These are phyloP conservation scores for Anthopleura sola DNA, from an alignment of 64 coral and sea anemone genomes.

Conservation along the genomic window DNA sequence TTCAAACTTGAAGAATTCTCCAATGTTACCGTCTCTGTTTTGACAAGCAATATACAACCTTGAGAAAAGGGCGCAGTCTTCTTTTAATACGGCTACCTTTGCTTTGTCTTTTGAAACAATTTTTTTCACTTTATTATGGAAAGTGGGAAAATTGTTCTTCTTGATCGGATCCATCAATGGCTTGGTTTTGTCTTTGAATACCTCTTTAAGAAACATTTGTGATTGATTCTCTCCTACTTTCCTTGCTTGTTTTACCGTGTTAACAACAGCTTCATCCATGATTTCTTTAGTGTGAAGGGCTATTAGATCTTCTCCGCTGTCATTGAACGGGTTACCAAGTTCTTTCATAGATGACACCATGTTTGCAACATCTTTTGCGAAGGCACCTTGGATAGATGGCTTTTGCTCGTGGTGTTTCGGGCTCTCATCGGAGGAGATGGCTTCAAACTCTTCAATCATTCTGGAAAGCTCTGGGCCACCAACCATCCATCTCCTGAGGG, in stretches of 20 bases:
- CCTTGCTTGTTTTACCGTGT: not conserved
- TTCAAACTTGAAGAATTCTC: slow-evolving; percentile 40
- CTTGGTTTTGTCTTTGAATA: slow-evolving; percentile 12
- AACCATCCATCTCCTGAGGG: slow-evolving; percentile 19
- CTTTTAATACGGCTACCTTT: slow-evolving; percentile 24
- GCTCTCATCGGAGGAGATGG: not conserved
- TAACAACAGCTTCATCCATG: slow-evolving; percentile 13
- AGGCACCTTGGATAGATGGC: not conserved
- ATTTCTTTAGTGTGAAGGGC: slow-evolving; percentile 25
- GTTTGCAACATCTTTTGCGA: slow-evolving; percentile 17
- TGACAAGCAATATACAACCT: not conserved
- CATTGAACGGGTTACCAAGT: slow-evolving; percentile 17
- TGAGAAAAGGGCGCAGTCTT: slow-evolving; percentile 34
- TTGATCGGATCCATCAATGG: not conserved
- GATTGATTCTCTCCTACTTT: slow-evolving; percentile 20
- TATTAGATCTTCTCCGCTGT: not conserved
- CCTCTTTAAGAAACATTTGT: not conserved
- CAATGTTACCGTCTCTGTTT: slow-evolving; percentile 28
- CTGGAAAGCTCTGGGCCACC: not conserved
- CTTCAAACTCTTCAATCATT: slow-evolving; percentile 32
- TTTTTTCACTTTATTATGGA: slow-evolving; percentile 4
- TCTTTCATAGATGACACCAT: slow-evolving; percentile 14
- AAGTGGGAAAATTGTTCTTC: not conserved
- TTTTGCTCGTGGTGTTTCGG: slow-evolving; percentile 17
- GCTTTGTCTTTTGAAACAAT: slow-evolving; percentile 35